Base-by-base conservation (phyloP, 2,797 vertebrate genomes). In the Dallia pectoralis region DNA sequence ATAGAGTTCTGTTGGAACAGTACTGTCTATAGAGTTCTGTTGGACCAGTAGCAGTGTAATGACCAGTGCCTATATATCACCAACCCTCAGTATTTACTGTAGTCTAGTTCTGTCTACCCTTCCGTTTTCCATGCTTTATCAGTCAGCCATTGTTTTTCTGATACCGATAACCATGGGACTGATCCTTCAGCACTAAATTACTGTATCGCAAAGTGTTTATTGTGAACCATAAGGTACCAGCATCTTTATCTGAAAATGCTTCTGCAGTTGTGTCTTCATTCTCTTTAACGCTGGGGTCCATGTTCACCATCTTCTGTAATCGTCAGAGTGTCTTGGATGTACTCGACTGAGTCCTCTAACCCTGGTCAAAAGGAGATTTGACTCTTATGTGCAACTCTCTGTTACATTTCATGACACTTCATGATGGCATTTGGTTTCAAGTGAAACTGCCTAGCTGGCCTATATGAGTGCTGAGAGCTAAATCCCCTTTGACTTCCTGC, bases 351-450 rank as follows among this genome's bases (percentile, higher is more conserved):
- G 49, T 32, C 51, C 47, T 51, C 27, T 44, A 44, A 44, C 40
- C 2, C 9, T 69, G 70, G 48, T 77, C 48, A 16, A 30, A 44
- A 68, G 53, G 15, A 63, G 30, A 32, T 61, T 51, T 49, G 18
- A 66, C 33, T 66, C 18, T 30, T 32, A 19, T 74, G 75, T 84
- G 78, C 79, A 79, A 71, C 49, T 16, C 61, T 77, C 67, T 33
- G 78, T 74, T 66, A 27, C 69, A 76, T 82, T 79, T 80, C 62
- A 71, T 77, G 69, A 65, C 64, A 75, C 82, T 79, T 63, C 63
- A 70, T 70, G 66, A 56, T 77, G 40, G 51, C 63, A 51, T 82
- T 51, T 16, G 27, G 47, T 32, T 73, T 80, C 11, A 44, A 67
- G 74, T 67, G 72, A 74, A 70, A 69, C 62, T 62, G 15, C 72